Percentiles rank a stretch among this genome's conserved stretches.
Conservation (phyloP, 2,113 vertebrate species). For the Acinonyx jubatus region DNA sequence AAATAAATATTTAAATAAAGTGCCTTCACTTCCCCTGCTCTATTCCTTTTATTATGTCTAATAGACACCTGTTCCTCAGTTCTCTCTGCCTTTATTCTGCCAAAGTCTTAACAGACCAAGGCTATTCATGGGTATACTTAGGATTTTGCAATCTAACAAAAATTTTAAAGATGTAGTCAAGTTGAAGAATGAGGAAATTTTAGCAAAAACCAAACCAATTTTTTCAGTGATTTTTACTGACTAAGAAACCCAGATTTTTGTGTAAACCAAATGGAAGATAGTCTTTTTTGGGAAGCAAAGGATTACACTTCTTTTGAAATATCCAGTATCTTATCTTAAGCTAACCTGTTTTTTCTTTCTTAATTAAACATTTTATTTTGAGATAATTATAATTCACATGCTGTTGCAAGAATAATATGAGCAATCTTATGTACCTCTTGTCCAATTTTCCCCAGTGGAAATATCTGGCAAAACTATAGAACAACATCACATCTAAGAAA, state of each 20-base stretch:
- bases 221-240: background rate
- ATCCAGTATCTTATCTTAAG: background rate
- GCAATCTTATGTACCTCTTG: background rate
- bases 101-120: background rate
- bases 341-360: background rate
- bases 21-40: background rate
- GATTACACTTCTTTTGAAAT: background rate
- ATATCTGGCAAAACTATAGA: background rate
- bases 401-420: constrained; percentile 1
- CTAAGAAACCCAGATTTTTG: background rate
- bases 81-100: background rate
- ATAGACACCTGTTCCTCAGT: background rate
- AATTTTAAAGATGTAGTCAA: background rate
- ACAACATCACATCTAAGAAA: background rate
- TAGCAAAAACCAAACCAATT: background rate
- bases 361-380: constrained; percentile 42
- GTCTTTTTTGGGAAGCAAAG: constrained; percentile 2
- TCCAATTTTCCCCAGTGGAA: background rate
- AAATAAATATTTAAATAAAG: background rate
- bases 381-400: constrained; percentile 14
- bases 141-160: background rate
- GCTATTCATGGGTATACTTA: background rate
- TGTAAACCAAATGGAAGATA: constrained; percentile 15
- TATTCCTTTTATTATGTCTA: background rate
- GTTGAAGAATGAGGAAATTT: background rate